Evolutionary conservation across 2,113 vertebrate genomes (phyloP), one percentile per base, ranked within the genome.

Genomic region (Myiagra hebetior): DNA sequence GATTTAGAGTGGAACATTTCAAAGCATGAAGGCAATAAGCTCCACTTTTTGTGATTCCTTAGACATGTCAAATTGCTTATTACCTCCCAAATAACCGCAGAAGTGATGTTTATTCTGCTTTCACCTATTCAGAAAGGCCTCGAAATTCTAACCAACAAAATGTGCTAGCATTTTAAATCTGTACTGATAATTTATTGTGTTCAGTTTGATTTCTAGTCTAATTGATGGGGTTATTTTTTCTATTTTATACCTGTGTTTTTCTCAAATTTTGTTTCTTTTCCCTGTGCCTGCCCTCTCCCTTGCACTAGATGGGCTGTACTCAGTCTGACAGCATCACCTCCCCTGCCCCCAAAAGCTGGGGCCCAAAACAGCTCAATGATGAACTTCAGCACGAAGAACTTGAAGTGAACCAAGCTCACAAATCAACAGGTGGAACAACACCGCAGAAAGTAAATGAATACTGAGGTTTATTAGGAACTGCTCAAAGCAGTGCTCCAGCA

Each of bases 1-100:
- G 85, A 95, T 74, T 86, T 77, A 60, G 35, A 74, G 35, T 17
- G 28, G 56, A 89, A 47, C 39, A 19, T 75, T 93, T 94, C 77
- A 94, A 91, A 89, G 74, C 47, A 70, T 15, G n/a, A 85, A 87
- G 80, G 93, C 75, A 94, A 68, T 86, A 86, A 94, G 31, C 15
- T 15, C 26, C 26, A 5, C 83, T 90, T 56, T 70, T 82, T 67
- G 33, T 63, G 27, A 72, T 73, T 77, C 64, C 76, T 95, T 75
- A 95, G 85, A 68, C 37, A 35, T 60, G 82, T 80, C 85, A 81
- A 50, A 65, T 77, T 74, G 70, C 67, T 83, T 73, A 88, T 94
- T 86, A 88, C 41, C 22, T 95, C 73, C 64, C 63, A 92, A 91
- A 72, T 67, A 94, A 94, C 75, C 12, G 31, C 47, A 67, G 63